Base-by-base conservation (phyloP, 37 sponge, comb jelly and placozoan genomes). In the Oopsacas minuta region DNA sequence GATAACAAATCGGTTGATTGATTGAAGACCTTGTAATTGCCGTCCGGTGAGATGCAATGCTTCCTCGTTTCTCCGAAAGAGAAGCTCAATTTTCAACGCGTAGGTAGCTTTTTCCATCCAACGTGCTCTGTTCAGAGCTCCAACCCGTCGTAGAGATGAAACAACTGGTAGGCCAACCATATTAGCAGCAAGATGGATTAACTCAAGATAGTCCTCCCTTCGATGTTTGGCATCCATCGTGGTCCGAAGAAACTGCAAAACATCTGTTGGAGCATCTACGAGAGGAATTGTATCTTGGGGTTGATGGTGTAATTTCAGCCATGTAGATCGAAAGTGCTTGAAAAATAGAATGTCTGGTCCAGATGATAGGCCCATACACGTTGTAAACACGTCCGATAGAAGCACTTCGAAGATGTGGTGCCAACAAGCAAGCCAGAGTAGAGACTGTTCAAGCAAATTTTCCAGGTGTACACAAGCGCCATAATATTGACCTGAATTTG, bases 391-490 rank as follows among this genome's bases (percentile, higher is more conserved):
- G 22, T 61, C 75, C 75, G 75, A 3, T 12, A 61, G 75, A 12
- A 61, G 75, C 75, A 61, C 17, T 61, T 61, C 75, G 22, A 61
- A 61, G 75, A 61, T 61, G 75, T 61, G 75, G 75, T 61, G 75
- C 17, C 75, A 34, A 61, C 75, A 61, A 61, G 75, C 75, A 3
- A 61, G 75, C 75, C 75, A 61, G 75, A 61, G 75, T 32, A 3
- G 22, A 12, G 17, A n/a, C 75, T 3, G 17, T 46, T 46, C 51
- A 46, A 46, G 51, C 51, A 46, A 17, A 46, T 46, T 46, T 46
- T 46, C 51, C 51, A 46, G 51, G 51, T 22, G 51, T 46, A 46
- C 51, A 46, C 51, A 46, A 61, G 22, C 17, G 1, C 75, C 75
- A 3, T 25, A 61, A 12, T 20, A 61, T 7, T 12, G 75, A 61